Conservation (phyloP, 2,113 vertebrate genomes). For the Columba livia region DNA sequence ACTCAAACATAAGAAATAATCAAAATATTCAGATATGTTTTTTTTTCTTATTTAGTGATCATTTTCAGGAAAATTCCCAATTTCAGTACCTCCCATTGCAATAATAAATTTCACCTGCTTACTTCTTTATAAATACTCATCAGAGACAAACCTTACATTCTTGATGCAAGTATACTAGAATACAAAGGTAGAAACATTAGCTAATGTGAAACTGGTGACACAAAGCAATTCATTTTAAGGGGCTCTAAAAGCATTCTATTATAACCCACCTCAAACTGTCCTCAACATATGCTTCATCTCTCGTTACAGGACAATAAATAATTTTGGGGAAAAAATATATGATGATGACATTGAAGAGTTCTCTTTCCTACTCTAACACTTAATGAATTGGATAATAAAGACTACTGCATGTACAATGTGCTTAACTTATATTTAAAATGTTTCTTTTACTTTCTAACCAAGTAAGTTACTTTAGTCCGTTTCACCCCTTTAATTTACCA, state of each 20-base stretch:
- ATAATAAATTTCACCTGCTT: neutral
- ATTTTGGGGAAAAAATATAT: neutral
- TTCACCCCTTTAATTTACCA: neutral
- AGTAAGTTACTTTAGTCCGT: neutral
- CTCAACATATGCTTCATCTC: neutral
- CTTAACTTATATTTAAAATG: neutral
- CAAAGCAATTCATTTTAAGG: neutral
- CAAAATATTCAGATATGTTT: neutral
- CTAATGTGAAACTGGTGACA: neutral
- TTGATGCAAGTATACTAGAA: neutral
- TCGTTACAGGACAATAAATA: neutral
- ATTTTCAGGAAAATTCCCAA: neutral
- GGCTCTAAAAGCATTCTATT: neutral
- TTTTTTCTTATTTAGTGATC: neutral
- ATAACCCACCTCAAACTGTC: neutral
- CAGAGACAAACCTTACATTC: neutral
- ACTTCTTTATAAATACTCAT: neutral
- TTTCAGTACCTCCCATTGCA: neutral
- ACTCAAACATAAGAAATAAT: neutral
- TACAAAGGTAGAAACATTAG: neutral
- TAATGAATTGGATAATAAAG: neutral
- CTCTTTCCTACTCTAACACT: neutral
- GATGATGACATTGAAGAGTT: neutral
- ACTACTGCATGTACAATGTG: neutral
- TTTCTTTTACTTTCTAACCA: neutral